Base-by-base conservation (phyloP, 2,797 vertebrate species). In the Bradypodion ventrale region DNA sequence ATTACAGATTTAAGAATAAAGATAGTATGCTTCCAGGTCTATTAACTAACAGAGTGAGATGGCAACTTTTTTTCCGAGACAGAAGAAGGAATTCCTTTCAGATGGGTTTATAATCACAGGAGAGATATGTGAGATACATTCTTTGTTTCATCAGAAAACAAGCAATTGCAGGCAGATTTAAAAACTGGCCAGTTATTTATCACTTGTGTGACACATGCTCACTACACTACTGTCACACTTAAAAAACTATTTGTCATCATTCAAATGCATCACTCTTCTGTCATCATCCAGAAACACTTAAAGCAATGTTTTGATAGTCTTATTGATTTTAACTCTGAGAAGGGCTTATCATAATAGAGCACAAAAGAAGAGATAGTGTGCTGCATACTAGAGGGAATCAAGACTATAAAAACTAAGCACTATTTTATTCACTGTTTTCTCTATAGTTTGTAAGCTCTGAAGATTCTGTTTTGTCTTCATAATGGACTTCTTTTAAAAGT, bases 11-110 rank as follows among this genome's bases (percentile, higher is more conserved):
- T 60, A 37, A 56, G 86, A 88, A 76, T 46, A 90, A 92, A 69
- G 37, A 77, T 90, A n/a, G n/a, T 94, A 93, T 90, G 23, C 32
- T 93, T 94, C 73, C 76, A 91, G 44, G 90, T 29, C 85, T 65
- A 79, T 76, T 89, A 81, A 89, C 92, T 92, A 91, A 93, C 85
- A 92, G 78, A 78, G 82, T 86, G 80, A 82, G 83, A 62, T 19
- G 32, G 35, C 16, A 49, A 37, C 7, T 9, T 15, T 19, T 79
- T 90, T 92, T 91, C 89, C 90, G 87, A 91, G 89, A 86, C 80
- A 56, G 74, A 82, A 83, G 46, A 0, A 92, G 56, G 63, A 93
- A 85, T 75, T 77, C 83, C 23, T 72, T 25, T 82, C 86, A 44
- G 62, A 73, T 88, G 35, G 27, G 5, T 77, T 88, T 83, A 37